A percentile compares a stretch with the other conserved stretches of the same genome.
Conservation (phyloP, 2,888 invertebrate species). For the Meloe dianella region DNA sequence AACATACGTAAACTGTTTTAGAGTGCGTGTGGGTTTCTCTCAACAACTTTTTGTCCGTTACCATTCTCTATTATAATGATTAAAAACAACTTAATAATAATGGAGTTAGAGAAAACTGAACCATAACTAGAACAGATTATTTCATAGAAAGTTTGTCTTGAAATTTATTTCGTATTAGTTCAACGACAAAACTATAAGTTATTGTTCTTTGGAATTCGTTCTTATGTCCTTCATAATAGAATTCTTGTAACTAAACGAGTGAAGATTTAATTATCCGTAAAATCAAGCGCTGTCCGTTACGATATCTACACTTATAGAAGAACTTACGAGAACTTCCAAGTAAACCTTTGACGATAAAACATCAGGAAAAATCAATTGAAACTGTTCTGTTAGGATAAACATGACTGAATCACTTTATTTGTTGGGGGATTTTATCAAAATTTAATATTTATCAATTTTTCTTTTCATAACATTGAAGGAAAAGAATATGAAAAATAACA, state of each 20-base stretch:
- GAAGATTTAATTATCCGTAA: slow-evolving; percentile 24
- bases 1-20: slow-evolving; percentile 37
- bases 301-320: slow-evolving; percentile 14
- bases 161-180: not conserved
- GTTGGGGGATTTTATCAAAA: not conserved
- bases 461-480: not conserved
- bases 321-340: slow-evolving; percentile 16
- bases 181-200: not conserved
- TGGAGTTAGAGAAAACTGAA: not conserved
- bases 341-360: slow-evolving; percentile 19
- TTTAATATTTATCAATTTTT: not conserved
- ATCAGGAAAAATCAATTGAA: not conserved
- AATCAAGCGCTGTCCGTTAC: slow-evolving; percentile 19
- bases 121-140: not conserved
- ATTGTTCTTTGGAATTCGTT: not conserved
- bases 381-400: not conserved
- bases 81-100: slow-evolving; percentile 11
- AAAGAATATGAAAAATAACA: not conserved
- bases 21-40: slow-evolving; percentile 27
- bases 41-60: slow-evolving; percentile 25
- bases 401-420: not conserved
- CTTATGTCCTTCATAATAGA: not conserved
- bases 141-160: not conserved
- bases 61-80: slow-evolving; percentile 21
- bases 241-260: not conserved